Conservation (phyloP, 2,797 vertebrate genomes). For the Pangasius macronema region DNA sequence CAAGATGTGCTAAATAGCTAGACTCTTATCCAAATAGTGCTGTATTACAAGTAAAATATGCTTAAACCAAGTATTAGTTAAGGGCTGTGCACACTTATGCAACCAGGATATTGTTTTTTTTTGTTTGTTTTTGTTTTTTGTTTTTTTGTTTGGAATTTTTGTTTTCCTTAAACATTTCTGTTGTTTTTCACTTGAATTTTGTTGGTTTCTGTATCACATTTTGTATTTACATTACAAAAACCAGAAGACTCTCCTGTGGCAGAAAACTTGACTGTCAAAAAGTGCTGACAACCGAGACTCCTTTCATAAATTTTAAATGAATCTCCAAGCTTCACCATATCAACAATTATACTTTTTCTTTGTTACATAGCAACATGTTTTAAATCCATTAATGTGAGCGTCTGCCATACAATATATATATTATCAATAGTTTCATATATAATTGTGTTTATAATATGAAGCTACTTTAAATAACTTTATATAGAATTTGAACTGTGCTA, state of each 20-base stretch:
- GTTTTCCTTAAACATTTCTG: no score
- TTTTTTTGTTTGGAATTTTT: no score
- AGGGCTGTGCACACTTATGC: no score
- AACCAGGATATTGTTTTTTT: no score
- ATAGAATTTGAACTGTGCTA: neutral
- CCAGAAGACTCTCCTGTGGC: neutral
- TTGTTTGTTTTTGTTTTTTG: no score
- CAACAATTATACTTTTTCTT: neutral
- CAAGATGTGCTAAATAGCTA: no score
- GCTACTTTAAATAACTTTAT: neutral
- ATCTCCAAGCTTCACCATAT: neutral
- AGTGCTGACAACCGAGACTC: neutral
- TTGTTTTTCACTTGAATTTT: neutral
- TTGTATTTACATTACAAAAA: neutral
- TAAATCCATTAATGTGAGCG: no score
- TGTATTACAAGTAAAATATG: no score
- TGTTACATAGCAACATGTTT: neutral
- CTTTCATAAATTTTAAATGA: neutral
- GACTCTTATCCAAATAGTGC: no score
- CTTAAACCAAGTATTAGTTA: no score
- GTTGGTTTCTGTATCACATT: neutral
- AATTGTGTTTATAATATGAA: neutral
- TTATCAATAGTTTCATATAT: neutral
- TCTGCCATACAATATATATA: neutral
- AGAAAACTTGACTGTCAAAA: neutral